Evolutionary conservation across 2,113 vertebrate species (phyloP).

Genomic region (Todiramphus saurophagus): DNA sequence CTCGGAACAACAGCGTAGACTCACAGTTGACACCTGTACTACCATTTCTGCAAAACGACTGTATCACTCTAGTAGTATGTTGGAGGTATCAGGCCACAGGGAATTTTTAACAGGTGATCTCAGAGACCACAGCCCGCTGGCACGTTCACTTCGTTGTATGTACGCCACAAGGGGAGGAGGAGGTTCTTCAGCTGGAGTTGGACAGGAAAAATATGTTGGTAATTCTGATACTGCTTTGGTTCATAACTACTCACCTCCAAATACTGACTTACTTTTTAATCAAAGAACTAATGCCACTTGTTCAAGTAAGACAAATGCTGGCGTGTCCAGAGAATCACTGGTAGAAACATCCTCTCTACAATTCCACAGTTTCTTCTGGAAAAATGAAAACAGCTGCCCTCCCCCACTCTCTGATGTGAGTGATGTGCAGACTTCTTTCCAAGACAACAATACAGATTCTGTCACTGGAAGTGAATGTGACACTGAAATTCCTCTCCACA

Average conservation of each 20-base stretch:
- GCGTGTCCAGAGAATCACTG: neutral
- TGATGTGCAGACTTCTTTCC: constrained; percentile 43
- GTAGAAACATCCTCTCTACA: constrained; percentile 21
- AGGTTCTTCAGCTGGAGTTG: neutral
- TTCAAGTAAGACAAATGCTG: neutral
- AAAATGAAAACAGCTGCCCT: constrained; percentile 1
- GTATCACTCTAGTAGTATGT: constrained; percentile 58
- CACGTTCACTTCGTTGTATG: neutral
- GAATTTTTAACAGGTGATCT: neutral
- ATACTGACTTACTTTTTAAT: neutral
- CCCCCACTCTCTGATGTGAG: constrained; percentile 38
- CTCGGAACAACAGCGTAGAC: neutral
- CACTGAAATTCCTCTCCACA: constrained; percentile 81
- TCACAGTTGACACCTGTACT: constrained; percentile 10
- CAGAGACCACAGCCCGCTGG: neutral
- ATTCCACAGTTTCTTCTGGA: constrained; percentile 13
- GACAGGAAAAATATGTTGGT: neutral
- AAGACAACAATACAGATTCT: constrained; percentile 70
- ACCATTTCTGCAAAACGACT: constrained; percentile 32
- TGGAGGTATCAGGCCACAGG: constrained; percentile 52
- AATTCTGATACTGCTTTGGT: constrained; percentile 12
- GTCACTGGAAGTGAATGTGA: constrained; percentile 81
- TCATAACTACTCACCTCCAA: neutral
- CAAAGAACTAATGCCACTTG: neutral
- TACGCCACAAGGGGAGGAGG: neutral